Evolutionary conservation across 64 coral and sea anemone species (phyloP).

Genomic region (Orbicella faveolata): DNA sequence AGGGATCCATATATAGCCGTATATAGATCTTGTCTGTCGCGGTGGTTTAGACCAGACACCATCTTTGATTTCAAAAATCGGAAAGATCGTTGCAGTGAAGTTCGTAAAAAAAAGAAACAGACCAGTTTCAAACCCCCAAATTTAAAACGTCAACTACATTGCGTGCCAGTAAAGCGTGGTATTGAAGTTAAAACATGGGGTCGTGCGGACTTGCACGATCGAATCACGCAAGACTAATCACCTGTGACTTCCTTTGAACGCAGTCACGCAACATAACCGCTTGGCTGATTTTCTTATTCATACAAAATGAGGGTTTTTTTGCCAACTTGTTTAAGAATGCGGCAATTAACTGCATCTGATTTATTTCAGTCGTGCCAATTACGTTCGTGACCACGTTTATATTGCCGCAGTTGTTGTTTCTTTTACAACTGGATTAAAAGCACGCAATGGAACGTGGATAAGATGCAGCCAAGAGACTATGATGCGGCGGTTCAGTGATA

Average conservation of each 20-base stretch:
- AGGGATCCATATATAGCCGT: no score
- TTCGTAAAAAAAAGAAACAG: no score
- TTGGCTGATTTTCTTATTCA: neutral
- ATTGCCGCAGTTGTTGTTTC: neutral
- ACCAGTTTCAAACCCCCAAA: no score
- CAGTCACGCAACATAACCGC: neutral
- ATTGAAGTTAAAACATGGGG: neutral
- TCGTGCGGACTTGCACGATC: neutral
- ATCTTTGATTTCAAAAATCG: no score
- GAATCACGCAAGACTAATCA: slow-evolving; percentile 1
- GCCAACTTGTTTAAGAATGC: neutral
- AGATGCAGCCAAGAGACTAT: neutral
- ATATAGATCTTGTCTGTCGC: no score
- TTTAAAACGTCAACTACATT: no score
- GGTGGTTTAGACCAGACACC: no score
- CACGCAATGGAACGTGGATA: neutral
- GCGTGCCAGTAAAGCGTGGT: neutral
- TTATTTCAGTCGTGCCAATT: neutral
- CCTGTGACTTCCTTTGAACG: neutral
- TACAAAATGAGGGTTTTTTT: neutral
- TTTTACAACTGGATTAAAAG: neutral
- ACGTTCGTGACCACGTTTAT: neutral
- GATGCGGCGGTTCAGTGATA: neutral
- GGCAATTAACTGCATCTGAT: neutral
- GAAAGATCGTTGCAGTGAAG: no score